Evolutionary conservation across 2,888 invertebrate species (phyloP).

Genomic region (Eristalinus aeneus): DNA sequence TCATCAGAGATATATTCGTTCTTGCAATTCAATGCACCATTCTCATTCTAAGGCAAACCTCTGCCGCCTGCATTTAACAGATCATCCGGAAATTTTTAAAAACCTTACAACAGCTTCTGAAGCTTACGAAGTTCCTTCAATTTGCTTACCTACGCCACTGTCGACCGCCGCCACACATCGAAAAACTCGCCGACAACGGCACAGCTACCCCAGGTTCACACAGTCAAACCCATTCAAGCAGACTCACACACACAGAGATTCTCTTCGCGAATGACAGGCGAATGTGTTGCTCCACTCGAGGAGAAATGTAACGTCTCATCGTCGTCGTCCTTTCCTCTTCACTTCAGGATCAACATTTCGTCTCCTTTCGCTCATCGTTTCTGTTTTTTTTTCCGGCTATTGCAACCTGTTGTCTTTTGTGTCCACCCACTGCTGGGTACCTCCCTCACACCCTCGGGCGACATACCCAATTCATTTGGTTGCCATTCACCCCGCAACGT

Average conservation of each 20-base stretch:
- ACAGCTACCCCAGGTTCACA: constrained; percentile 28
- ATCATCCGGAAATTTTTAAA: too few species aligned
- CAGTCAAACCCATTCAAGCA: not conserved
- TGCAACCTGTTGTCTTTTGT: constrained; percentile 67
- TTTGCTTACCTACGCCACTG: constrained; percentile 22
- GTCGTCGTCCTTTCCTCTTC: constrained; percentile 2
- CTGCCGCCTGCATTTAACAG: too few species aligned
- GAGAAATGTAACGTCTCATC: constrained; percentile 20
- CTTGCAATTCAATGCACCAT: too few species aligned
- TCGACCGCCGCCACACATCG: not conserved
- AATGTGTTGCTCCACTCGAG: constrained; percentile 21
- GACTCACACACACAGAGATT: not conserved
- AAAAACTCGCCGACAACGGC: not conserved
- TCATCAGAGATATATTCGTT: too few species aligned
- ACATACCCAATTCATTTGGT: constrained; percentile 22
- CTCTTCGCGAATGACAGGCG: not conserved
- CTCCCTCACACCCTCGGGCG: not conserved
- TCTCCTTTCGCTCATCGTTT: not conserved
- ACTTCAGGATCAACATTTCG: not conserved
- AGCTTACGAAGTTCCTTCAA: not conserved
- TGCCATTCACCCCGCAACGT: not conserved
- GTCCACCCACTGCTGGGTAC: not conserved
- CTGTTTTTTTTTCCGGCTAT: constrained; percentile 20
- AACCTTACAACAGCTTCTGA: too few species aligned
- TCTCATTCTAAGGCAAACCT: too few species aligned